Evolutionary conservation across 2,888 invertebrate species (phyloP), one percentile per base, ranked within the genome.

Genomic region (Microctonus hyperodae): DNA sequence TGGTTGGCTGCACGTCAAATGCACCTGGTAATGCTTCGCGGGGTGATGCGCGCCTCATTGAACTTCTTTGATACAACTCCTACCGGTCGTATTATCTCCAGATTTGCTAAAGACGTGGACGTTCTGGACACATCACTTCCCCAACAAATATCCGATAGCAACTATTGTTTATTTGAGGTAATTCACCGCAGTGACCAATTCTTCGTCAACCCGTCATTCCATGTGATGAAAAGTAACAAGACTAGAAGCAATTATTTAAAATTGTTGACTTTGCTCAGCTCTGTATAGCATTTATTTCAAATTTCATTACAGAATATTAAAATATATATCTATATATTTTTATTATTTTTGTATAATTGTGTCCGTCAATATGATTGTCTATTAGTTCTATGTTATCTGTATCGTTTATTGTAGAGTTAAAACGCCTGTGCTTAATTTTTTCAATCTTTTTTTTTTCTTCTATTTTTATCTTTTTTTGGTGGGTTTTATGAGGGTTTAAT

Each of bases 91-190:
- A 85, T 86, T 75, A 81, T 85, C 80, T 81, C 90, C 85, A 88
- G 91, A 83, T 92, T 91, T 85, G 89, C 91, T 83, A 90, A 91
- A 88, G 92, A 92, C 85, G 85, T 92, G 76, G 91, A 92, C 83
- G 87, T 90, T 74, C 83, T 91, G 87, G 92, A 92, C 85, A 88
- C 88, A 77, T 87, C 87, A 78, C 87, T 92, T 74, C 91, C 91
- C 70, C 87, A 86, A 85, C 86, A 89, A 85, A 85, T 88, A 83
- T 86, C 88, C 76, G 90, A 91, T 87, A 88, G 88, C 84, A 85
- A 89, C 83, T 91, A 88, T 88, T 91, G 91, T 86, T 83, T 88
- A 75, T 90, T 89, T 83, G 91, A 91, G 91, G 91, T 91, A 91
- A 88, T 78, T 77, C 48, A 53, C 20, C n/a, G 23, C 44, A 60